Conservation (phyloP, 2,113 vertebrate genomes). For the Hymenochirus boettgeri region DNA sequence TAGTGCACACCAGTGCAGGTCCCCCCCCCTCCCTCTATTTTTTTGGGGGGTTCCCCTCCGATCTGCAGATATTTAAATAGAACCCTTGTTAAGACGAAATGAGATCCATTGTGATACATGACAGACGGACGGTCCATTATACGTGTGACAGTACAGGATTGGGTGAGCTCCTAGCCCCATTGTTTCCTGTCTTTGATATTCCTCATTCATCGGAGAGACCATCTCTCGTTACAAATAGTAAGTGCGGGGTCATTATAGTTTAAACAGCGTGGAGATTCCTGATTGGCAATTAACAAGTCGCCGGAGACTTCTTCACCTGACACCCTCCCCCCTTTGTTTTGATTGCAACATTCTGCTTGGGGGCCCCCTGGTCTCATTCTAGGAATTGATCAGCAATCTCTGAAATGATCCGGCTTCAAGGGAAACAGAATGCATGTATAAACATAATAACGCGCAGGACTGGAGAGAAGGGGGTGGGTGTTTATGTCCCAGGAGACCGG, state of each 20-base stretch:
- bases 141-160: conserved; percentile 84
- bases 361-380: conserved; percentile 85
- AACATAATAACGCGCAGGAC: conserved; percentile 95
- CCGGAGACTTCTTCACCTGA: conserved; percentile 79
- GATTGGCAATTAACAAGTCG: conserved; percentile 97
- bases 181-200: conserved; percentile 94
- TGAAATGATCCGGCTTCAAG: conserved; percentile 90
- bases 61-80: too few species aligned
- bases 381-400: conserved; percentile 95
- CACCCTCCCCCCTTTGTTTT: conserved; percentile 82
- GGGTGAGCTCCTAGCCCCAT: conserved; percentile 81
- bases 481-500: conserved; percentile 73
- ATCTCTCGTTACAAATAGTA: conserved; percentile 82
- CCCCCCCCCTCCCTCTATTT: too few species aligned
- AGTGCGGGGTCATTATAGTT: conserved; percentile 97
- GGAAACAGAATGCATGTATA: conserved; percentile 98
- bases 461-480: conserved; percentile 47
- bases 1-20: too few species aligned
- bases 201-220: conserved; percentile 77
- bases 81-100: conserved; percentile 76
- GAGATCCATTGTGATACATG: conserved; percentile 94
- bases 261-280: conserved; percentile 92
- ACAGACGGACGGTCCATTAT: conserved; percentile 82
- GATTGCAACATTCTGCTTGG: conserved; percentile 93
- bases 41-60: conserved; percentile 52